Evolutionary conservation across 23 tunicate species (phyloP), one percentile per base, ranked within the genome.

Genomic region (Phallusia fumigata): DNA sequence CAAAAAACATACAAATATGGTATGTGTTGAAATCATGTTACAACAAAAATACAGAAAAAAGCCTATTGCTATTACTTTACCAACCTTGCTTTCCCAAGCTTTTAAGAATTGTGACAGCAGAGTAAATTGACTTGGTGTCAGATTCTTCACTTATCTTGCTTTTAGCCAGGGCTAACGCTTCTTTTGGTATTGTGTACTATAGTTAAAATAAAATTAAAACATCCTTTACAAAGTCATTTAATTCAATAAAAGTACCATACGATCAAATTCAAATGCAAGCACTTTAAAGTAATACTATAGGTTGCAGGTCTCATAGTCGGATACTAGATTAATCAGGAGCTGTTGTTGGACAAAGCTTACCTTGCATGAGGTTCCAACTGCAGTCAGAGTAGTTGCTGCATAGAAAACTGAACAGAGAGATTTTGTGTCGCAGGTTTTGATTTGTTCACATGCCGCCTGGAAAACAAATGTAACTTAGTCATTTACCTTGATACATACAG

Each of bases 391-490:
- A 22, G 86, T n/a, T 1, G 90, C 74, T 65, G 90, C 90, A 36
- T 84, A 82, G 32, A 65, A 86, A 32, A 93, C 21, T 33, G 89
- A 85, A 12, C 79, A 50, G 0, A 93, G 53, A n/a, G 88, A 83
- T 53, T 85, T 93, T 0, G 89, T 78, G 74, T 88, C 87, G 33
- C 86, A 78, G 0, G 85, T 22, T 69, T 88, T 88, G 13, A 82
- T 93, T 35, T 86, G 90, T 31, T 77, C 65, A 58, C 98, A 93
- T 49, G 93, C 98, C 44, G 93, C 77, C 89, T 87, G 76, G 2
- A 81, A 77, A 75, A 88, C 26, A 72, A 12, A 6, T 36, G 16
- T 74, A 36, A 18, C 13, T 0, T n/a, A n/a, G n/a, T n/a, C n/a
- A n/a, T n/a, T n/a, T n/a, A n/a, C n/a, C n/a, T n/a, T n/a, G n/a